Base-by-base conservation (phyloP, 23 tunicate species). In the Halocynthia roretzi region DNA sequence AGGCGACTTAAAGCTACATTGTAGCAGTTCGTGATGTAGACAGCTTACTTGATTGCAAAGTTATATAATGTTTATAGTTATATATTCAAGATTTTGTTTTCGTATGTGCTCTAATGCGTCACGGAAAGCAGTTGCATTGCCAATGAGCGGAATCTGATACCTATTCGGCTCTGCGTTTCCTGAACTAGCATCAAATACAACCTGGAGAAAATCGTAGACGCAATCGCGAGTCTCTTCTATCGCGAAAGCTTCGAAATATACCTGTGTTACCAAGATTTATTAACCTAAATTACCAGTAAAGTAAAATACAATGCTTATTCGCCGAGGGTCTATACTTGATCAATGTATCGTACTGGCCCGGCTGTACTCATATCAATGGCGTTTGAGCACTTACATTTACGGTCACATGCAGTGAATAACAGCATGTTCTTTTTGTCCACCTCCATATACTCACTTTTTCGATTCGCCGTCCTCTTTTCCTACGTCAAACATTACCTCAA, bases 401-500 rank as follows among this genome's bases (percentile, higher is more conserved):
- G 22, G 22, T n/a, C 40, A 67, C 11, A 19, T 67, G 53, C n/a
- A 54, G 49, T 9, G 51, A 70, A 19, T 31, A 31, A 31, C 44
- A 31, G 44, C 44, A 31, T 4, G 44, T 31, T 31, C 44, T 31
- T 31, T 31, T 31, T 31, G 44, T 31, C 44, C 44, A 31, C 44
- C 44, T 31, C 44, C 44, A 31, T 31, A 0, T 31, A 31, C 44
- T 31, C 4, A 86, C 92, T 76, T 86, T 58, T 75, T 52, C n/a
- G 81, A 76, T 72, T 53, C 53, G 19, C 74, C 62, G 53, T 58
- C 53, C 4, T 73, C 53, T 14, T n/a, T 77, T 51, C 84, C 86
- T 9, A 90, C 97, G 40, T 91, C 81, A 67, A 91, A 91, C 10
- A 91, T 63, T 51, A 85, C 70, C 70, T 91, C 81, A 60, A 91